Percentiles rank a stretch among this genome's conserved stretches.
Conservation (phyloP, 2,113 vertebrate species). For the Forbesichthys agassizii region DNA sequence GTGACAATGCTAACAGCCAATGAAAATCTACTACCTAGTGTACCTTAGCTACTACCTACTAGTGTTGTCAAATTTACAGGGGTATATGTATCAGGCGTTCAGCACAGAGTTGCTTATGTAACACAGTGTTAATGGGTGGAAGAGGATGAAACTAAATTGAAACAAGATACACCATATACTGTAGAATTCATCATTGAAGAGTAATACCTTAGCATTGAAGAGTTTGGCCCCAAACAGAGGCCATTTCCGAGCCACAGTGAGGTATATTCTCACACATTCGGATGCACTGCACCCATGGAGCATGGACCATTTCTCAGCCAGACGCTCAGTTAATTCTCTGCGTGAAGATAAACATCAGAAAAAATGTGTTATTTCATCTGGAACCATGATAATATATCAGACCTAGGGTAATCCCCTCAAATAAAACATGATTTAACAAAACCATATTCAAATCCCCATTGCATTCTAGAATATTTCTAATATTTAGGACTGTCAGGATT, state of each 20-base stretch:
- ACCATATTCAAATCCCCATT: neutral
- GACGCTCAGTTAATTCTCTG: constrained; percentile 81
- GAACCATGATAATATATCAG: too few relatives aligned
- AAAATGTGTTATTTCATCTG: neutral
- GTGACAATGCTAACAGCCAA: too few relatives aligned
- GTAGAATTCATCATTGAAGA: neutral
- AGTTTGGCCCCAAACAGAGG: constrained; percentile 87
- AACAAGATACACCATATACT: neutral
- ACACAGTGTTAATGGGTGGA: too few relatives aligned
- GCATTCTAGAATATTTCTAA: too few relatives aligned
- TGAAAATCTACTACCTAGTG: too few relatives aligned
- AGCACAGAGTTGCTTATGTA: too few relatives aligned
- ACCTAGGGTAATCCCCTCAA: neutral
- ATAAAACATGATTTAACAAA: neutral
- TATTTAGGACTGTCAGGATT: neutral
- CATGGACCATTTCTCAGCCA: constrained; percentile 83
- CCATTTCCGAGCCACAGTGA: constrained; percentile 88
- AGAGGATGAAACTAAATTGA: neutral
- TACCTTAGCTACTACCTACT: too few relatives aligned
- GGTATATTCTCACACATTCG: constrained; percentile 87
- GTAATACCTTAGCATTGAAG: constrained; percentile 83
- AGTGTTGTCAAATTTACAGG: too few relatives aligned
- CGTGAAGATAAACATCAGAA: neutral
- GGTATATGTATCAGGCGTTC: too few relatives aligned
- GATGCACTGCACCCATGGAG: constrained; percentile 81